Evolutionary conservation across 2,797 vertebrate genomes (phyloP).

Genomic region (Vireo griseus): DNA sequence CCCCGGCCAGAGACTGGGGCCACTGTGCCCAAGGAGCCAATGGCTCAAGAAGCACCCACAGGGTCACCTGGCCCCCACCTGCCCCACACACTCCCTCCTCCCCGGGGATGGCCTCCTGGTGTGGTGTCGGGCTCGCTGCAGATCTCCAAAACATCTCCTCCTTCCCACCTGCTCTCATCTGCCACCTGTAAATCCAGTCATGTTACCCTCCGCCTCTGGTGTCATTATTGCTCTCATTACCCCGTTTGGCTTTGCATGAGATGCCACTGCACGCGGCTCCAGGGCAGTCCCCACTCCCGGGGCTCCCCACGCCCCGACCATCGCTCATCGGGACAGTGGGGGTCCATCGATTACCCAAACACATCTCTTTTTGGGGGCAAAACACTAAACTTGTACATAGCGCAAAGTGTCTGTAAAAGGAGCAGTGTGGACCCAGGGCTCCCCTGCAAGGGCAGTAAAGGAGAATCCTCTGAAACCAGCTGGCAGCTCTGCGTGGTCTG

Average conservation of each 20-base stretch:
- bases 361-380: slow-evolving; percentile 17
- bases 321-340: neutral
- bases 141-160: neutral
- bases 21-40: rapidly evolving
- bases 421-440: neutral
- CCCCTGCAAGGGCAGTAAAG: slow-evolving; percentile 47
- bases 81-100: neutral
- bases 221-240: slow-evolving; percentile 28
- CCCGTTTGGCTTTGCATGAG: slow-evolving; percentile 32
- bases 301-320: neutral
- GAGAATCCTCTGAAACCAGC: slow-evolving; percentile 27
- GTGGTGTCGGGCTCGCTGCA: neutral
- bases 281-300: neutral
- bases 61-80: neutral
- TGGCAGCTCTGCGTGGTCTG: slow-evolving; percentile 5
- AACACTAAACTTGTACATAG: slow-evolving; percentile 62
- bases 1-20: neutral
- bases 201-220: neutral
- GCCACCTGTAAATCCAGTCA: neutral
- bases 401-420: slow-evolving; percentile 24
- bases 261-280: neutral
- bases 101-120: neutral
- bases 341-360: neutral
- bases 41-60: neutral
- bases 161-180: neutral